Base-by-base conservation (phyloP, 2,113 vertebrate species). In the Poecile atricapillus region DNA sequence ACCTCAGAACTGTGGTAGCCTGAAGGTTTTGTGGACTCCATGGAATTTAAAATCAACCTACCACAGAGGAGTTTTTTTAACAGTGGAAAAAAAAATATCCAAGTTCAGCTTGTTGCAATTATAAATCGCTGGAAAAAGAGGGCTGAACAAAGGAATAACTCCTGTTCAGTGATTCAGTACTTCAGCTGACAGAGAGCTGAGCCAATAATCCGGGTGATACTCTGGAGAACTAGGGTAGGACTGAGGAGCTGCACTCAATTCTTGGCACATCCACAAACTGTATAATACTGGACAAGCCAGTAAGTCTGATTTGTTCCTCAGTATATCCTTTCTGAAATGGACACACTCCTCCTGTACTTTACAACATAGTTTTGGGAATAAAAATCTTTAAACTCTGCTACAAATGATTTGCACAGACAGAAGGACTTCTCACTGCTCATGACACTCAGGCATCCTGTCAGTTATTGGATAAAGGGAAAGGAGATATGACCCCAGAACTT, bases 31-130 rank as follows among this genome's bases (percentile, higher is more conserved):
- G 80, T 87, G 78, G 87, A 19, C 93, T 93, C 92, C n/a, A 49
- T 52, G 94, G 96, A 94, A 95, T 97, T 95, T 92, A 92, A 96
- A 97, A 95, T 88, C 83, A 79, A 84, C 93, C 56, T 89, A 92
- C 90, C 43, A 75, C 15, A 1, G 69, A 92, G 39, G 39, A 10
- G 35, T 81, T 94, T 94, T 74, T 90, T 95, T 83, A 55, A 83
- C 35, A 35, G 19, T 24, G 24, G 39, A 58, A 53, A 52, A 60
- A 60, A 53, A n/a, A 46, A 31, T 21, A 64, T 19, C 23, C 30
- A 83, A 84, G 82, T 94, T 90, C 69, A 79, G 28, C 73, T 91
- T 95, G 89, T 93, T 97, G 62, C 82, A 96, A 89, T 95, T 96
- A 94, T 69, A 88, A 92, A 79, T 52, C 0, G 2, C 81, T 94